Base-by-base conservation (phyloP, 2,888 invertebrate genomes). In the Allolobophora icterica region DNA sequence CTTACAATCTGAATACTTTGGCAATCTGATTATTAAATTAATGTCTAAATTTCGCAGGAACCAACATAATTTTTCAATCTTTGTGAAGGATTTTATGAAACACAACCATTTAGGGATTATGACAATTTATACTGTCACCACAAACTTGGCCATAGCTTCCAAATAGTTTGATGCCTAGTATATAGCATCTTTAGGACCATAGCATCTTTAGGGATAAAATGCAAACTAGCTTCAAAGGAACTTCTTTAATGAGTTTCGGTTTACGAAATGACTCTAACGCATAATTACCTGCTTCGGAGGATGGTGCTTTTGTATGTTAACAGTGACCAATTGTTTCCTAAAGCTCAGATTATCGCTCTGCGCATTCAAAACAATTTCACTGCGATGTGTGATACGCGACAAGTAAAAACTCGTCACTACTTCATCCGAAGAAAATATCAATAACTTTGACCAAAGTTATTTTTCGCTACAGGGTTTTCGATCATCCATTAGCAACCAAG, bases 401-500 rank as follows among this genome's bases (percentile, higher is more conserved):
- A 71, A 30, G n/a, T 71, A 71, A 71, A 71, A 71, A 71, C 71
- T 71, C n/a, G 30, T 71, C 71, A 71, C 5, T n/a, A 71, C 71
- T 71, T 71, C 30, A 71, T 71, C n/a, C 71, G 30, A 52, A 52
- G 1, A 52, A n/a, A 71, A 71, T 71, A 71, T 71, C 71, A 71
- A 71, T 71, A 71, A 71, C 71, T 71, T 71, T 17, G n/a, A n/a
- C 71, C 71, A 71, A n/a, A 71, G 71, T 71, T 71, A 71, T 71
- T 71, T 71, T 0, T 8, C 71, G 17, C 0, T n/a, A 30, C 71
- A n/a, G 30, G 71, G 13, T n/a, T n/a, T n/a, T 71, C n/a, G n/a
- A 71, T n/a, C 52, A 71, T 11, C 71, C 71, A 71, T n/a, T 71
- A 71, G 8, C 71, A 71, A 71, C 71, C n/a, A 71, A 30, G 30